phyloP scores from a whole-genome alignment of 2,797 vertebrate species.

The Takifugu rubripes region DNA sequence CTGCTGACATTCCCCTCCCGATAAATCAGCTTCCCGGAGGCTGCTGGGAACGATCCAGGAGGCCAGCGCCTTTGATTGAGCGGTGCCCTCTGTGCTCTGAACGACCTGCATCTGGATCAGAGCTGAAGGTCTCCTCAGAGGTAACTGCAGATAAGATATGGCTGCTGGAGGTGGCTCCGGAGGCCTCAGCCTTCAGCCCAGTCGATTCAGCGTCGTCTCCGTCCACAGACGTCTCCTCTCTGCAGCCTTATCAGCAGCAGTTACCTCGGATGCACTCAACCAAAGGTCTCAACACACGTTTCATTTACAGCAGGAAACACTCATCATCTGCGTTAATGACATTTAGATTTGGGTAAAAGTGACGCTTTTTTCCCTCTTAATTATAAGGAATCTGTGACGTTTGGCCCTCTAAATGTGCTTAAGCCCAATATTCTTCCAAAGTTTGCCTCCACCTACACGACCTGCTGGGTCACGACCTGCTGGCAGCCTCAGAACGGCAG shows the following conservation, averaged over 20 bases:
- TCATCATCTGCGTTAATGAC: too few relatives aligned
- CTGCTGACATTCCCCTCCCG: constrained; percentile 11
- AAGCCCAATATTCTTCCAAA: too few relatives aligned
- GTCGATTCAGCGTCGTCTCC: constrained; percentile 41
- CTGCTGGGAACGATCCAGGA: constrained; percentile 21
- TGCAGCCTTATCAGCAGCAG: constrained; percentile 29
- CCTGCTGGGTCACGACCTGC: too few relatives aligned
- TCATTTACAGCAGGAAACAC: too few relatives aligned
- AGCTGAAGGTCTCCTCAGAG: constrained; percentile 38
- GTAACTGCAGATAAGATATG: constrained; percentile 48
- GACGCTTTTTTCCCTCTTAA: too few relatives aligned
- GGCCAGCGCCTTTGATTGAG: constrained; percentile 37
- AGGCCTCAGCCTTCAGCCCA: constrained; percentile 32
- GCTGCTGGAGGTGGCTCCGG: constrained; percentile 6
- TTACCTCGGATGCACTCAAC: constrained; percentile 3
- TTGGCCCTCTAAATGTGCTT: too few relatives aligned
- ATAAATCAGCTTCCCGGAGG: constrained; percentile 23
- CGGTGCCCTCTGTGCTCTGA: constrained; percentile 21
- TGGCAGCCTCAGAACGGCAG: too few relatives aligned
- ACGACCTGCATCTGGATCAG: constrained; percentile 38
- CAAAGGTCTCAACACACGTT: not conserved
- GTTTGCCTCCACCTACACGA: too few relatives aligned
- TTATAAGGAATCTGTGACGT: too few relatives aligned
- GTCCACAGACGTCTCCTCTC: constrained; percentile 23
- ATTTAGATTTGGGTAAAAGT: too few relatives aligned